These are phyloP conservation scores for Drusus annulatus DNA, from an alignment of 1,140 invertebrate genomes.

Conservation along the genomic window DNA sequence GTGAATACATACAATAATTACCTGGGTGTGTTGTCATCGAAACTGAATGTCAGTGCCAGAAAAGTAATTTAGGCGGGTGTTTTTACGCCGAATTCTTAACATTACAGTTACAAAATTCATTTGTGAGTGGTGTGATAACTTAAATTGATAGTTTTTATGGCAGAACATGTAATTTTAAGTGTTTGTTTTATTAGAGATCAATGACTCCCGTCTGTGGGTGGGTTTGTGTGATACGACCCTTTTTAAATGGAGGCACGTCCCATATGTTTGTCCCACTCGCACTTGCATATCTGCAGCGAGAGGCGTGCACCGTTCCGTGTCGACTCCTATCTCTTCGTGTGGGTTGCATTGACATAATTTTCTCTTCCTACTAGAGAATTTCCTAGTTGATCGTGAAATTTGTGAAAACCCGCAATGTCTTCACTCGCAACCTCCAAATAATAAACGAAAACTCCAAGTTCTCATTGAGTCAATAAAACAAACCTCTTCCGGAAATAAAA, in stretches of 20 bases:
- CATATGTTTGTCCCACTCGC: constrained; percentile 24
- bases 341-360: constrained; percentile 50
- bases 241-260: constrained; percentile 26
- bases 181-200: constrained; percentile 50
- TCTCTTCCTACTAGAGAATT: constrained; percentile 47
- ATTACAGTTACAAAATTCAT: neutral
- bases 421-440: neutral
- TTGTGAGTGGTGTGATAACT: constrained; percentile 28
- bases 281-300: constrained; percentile 50
- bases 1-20: constrained; percentile 31
- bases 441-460: too few relatives aligned
- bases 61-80: constrained; percentile 9
- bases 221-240: constrained; percentile 46
- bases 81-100: neutral
- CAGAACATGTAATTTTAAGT: neutral
- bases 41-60: constrained; percentile 37
- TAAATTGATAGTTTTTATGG: neutral
- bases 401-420: neutral
- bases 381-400: constrained; percentile 36
- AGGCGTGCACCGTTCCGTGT: constrained; percentile 38
- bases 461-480: neutral
- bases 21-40: constrained; percentile 50
- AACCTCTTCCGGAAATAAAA: constrained; percentile 14
- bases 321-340: constrained; percentile 31
- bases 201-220: constrained; percentile 49